Base-by-base conservation (phyloP, 2,888 invertebrate genomes). In the Drosophila paucipuncta region DNA sequence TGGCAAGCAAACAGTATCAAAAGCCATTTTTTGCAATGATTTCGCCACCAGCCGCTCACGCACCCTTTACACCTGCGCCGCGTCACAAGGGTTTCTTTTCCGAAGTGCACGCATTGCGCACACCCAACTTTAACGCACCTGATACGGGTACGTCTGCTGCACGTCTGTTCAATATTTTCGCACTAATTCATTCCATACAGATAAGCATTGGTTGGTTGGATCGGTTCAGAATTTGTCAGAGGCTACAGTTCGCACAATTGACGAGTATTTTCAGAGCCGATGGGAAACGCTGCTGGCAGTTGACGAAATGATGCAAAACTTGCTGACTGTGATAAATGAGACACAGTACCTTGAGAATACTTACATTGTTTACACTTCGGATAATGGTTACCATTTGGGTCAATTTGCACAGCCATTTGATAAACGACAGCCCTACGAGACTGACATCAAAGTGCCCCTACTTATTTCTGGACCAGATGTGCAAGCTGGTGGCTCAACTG, bases 381-480 rank as follows among this genome's bases (percentile, higher is more conserved):
- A 98, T 91, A 97, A 98, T 93, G 98, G 98, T 30, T 98, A 96
- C 93, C 98, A 98, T 93, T 94, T 98, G 82, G 98, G 98, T 16
- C 98, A 98, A 94, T 98, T 97, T 93, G 95, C 97, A 4, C 95
- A 97, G 94, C 96, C 97, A 0, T 96, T 96, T 94, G 98, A 98
- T 93, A 98, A 98, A 91, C 94, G 98, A 2, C 97, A 98, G 88
- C 97, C 97, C 0, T 98, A 98, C 93, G 98, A 98, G 91, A 96
- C 97, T 0, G 98, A 98, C 91, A 96, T 98, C 52, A 95, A 96
- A 81, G 96, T 98, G 0, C 98, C 98, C 0, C 94, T 98, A 6
- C 89, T 98, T 55, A 95, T 98, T 3, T 94, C 96, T 54, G 98
- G 92, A 0, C 98, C 98, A 0, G 94, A 94, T 2, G 93, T 97